A percentile compares a stretch with the other conserved stretches of the same genome.
phyloP scores from a whole-genome alignment of 2,797 vertebrate genomes.

The Mionectes olivaceus region DNA sequence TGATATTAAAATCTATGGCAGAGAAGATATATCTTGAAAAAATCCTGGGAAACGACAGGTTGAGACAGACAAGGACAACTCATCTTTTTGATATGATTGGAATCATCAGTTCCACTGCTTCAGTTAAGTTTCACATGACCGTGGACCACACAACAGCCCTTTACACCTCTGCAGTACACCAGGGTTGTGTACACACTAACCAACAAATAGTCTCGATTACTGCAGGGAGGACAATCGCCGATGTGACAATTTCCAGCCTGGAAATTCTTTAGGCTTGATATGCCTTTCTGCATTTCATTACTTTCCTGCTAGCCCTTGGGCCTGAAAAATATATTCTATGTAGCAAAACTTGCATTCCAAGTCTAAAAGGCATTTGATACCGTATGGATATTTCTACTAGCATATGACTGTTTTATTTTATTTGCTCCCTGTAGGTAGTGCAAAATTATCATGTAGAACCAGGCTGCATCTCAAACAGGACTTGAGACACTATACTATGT shows the following conservation, averaged over 20 bases:
- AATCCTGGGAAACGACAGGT: not conserved
- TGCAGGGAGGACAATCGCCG: not conserved
- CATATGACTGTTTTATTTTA: not conserved
- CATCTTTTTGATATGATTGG: not conserved
- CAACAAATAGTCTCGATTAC: not conserved
- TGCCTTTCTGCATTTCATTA: not conserved
- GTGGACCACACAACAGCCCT: not conserved
- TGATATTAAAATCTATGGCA: not conserved
- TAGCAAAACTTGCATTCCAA: not conserved
- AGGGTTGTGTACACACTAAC: not conserved
- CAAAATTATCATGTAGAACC: not conserved
- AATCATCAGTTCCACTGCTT: not conserved
- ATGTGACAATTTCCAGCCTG: not conserved
- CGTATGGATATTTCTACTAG: not conserved
- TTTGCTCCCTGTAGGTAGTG: not conserved
- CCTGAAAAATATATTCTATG: not conserved
- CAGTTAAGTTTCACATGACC: not conserved
- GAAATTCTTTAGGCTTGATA: not conserved
- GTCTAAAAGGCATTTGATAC: not conserved
- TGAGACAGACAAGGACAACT: not conserved
- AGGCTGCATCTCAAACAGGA: not conserved
- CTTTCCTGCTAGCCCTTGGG: not conserved
- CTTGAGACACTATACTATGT: fast-evolving
- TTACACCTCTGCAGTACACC: not conserved
- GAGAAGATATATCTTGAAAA: not conserved